Evolutionary conservation across 1,140 invertebrate species (phyloP).

Genomic region (Carposina sasakii): DNA sequence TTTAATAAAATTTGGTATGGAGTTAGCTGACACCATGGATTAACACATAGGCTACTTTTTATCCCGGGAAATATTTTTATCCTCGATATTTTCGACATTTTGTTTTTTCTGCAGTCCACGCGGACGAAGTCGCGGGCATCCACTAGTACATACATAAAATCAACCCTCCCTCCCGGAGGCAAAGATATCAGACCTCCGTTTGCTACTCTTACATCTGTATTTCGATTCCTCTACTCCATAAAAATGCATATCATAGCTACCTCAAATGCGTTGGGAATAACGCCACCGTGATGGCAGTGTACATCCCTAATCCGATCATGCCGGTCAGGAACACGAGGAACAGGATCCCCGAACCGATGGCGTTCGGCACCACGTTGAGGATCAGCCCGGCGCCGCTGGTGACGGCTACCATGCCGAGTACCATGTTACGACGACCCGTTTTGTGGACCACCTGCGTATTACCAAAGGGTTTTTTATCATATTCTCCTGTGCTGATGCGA

Average conservation of each 20-base stretch:
- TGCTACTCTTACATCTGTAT: too few species aligned
- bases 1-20: too few species aligned
- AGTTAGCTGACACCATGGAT: too few species aligned
- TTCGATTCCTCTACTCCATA: not conserved
- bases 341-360: conserved; percentile 30
- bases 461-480: too few species aligned
- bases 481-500: too few species aligned
- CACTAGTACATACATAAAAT: not conserved
- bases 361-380: conserved; percentile 42
- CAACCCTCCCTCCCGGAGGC: not conserved
- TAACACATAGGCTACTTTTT: too few species aligned
- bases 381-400: conserved; percentile 34
- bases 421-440: conserved; percentile 41
- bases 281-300: conserved; percentile 39
- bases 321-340: conserved; percentile 33
- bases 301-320: conserved; percentile 36
- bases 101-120: not conserved
- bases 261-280: conserved; percentile 47
- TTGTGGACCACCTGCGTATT: conserved; percentile 33
- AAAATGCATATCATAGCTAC: conserved; percentile 29
- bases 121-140: not conserved
- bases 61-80: too few species aligned
- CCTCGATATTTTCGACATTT: too few species aligned
- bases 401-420: conserved; percentile 23
- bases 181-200: not conserved